Evolutionary conservation across 1,140 invertebrate species (phyloP), one percentile per base, ranked within the genome.

Genomic region (Caenorhabditis latens): DNA sequence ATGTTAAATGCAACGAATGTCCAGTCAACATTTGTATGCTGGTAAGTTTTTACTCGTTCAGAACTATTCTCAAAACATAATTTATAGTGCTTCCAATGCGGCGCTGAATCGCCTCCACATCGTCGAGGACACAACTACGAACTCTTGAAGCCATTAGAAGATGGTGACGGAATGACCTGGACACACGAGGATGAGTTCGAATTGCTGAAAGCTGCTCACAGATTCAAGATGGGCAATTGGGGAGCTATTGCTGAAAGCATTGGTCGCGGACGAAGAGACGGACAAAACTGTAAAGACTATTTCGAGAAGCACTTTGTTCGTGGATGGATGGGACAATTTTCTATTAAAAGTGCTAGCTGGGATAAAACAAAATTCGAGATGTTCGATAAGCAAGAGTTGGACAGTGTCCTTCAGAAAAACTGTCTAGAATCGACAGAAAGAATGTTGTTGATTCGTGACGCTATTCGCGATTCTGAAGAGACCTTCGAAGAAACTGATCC

Each of bases 1-100:
- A 79, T 50, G 46, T 79, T 1, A 79, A 79, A 50, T 79, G 71
- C n/a, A 19, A 50, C 13, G 71, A 79, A 50, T 79, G 71, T 24
- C 9, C 13, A 46, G 46, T 79, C 1, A 48, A 14, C 6, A 24
- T 79, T 21, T 79, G 71, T n/a, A 79, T 79, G 46, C 40, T 79
- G 7, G 71, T 79, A n/a, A 50, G 71, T 79, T 53, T 48, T 11
- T 24, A 24, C 0, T 43, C 24, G n/a, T 16, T 13, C 6, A 50
- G 21, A 79, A 6, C 7, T 50, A 13, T n/a, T 46, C 3, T 19
- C 11, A 14, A 5, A 11, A 40, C 40, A 32, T 19, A 24, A 19
- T 19, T 79, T 79, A 4, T n/a, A 79, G 71, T 79, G 71, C 13
- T 79, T 79, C 46, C 71, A 79, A 79, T 79, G 71, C n/a, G 71